Evolutionary conservation across 23 tunicate species (phyloP), one percentile per base, ranked within the genome.

Genomic region (Ciona savignyi): DNA sequence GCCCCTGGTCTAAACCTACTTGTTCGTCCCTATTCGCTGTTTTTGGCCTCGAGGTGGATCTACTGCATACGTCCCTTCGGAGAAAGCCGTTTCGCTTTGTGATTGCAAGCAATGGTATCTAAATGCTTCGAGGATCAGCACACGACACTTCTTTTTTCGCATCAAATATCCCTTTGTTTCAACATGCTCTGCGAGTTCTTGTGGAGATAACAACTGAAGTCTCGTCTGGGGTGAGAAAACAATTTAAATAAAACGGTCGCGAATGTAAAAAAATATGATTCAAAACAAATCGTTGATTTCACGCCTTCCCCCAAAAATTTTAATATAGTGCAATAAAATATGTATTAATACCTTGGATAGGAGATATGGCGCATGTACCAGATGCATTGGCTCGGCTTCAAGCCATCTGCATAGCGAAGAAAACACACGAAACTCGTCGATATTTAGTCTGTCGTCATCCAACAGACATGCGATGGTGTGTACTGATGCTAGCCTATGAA

Each of bases 81-180:
- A 4, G 1, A 68, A n/a, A n/a, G n/a, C 56, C 56, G 56, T 42
- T 42, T 42, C 56, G 11, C 56, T 15, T 35, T 76, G 89, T 20
- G 85, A 19, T 29, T 69, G 81, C 42, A 89, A 51, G 60, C 96
- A 89, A 42, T 89, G 96, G 65, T 35, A 79, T 60, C 96, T 66
- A 63, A 89, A 89, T 15, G 96, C 96, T 63, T 89, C 96, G 31
- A 89, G 34, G 35, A 89, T 83, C 32, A 76, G 62, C 29, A 89
- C 96, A 2, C 96, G 76, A 33, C 85, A 89, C 63, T 89, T 89
- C 83, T 89, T 89, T 75, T 83, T 89, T 21, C 82, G 56, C 89
- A 89, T 89, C 61, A 89, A 74, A 51, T 89, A 89, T 51, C 79
- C 96, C 68, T 83, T 89, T 19, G 89, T 77, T 70, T 89, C 96